phyloP scores from a whole-genome alignment of 2,797 vertebrate genomes.

The Muscicapa striata region DNA sequence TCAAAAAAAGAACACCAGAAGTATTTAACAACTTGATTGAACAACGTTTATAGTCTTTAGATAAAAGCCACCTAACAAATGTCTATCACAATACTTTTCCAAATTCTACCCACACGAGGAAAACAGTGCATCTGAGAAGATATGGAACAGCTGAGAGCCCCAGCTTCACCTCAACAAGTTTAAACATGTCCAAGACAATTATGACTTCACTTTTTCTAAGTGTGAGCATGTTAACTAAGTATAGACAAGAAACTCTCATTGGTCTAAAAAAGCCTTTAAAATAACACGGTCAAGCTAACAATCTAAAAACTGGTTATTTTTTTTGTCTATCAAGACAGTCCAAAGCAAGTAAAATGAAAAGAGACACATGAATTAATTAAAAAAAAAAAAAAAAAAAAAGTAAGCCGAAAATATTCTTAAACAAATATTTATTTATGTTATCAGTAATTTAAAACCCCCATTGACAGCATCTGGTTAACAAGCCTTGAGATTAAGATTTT shows the following conservation, averaged over 20 bases:
- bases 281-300: neutral
- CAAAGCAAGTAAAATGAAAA: neutral
- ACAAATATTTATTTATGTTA: neutral
- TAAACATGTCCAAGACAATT: neutral
- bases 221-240: neutral
- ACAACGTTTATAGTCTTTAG: neutral
- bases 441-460: neutral
- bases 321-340: neutral
- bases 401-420: neutral
- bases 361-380: neutral
- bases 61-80: neutral
- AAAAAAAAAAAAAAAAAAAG: neutral
- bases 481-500: conserved; percentile 23
- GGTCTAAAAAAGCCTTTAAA: neutral
- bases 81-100: neutral
- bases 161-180: conserved; percentile 5
- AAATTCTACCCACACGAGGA: neutral
- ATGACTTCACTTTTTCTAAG: conserved; percentile 4
- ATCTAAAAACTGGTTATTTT: neutral
- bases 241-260: neutral
- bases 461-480: neutral
- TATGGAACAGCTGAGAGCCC: neutral
- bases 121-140: neutral
- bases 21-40: neutral
- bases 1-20: neutral